Conservation (phyloP, 2,797 vertebrate species). For the Oreochromis grahami region DNA sequence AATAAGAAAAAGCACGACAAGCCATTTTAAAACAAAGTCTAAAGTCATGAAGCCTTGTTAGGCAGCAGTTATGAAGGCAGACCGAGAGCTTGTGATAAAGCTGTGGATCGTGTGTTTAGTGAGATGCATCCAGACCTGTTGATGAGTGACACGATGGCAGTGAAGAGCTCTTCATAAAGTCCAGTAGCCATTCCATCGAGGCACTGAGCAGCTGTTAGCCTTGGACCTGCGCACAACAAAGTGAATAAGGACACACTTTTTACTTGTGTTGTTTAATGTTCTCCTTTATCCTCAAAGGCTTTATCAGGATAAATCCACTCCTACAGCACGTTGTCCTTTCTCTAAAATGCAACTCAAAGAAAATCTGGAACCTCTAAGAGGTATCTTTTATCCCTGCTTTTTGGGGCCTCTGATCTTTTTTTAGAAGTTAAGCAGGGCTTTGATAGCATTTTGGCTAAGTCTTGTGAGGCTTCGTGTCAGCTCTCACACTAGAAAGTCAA, state of each 20-base stretch:
- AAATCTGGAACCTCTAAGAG: not conserved
- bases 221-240: slow-evolving; percentile 73
- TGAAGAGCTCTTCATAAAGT: slow-evolving; percentile 93
- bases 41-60: not conserved
- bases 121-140: slow-evolving; percentile 80
- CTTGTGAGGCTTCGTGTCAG: not conserved
- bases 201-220: slow-evolving; percentile 86
- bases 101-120: not conserved
- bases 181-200: slow-evolving; percentile 90
- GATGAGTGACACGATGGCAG: slow-evolving; percentile 83
- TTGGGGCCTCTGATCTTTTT: not conserved
- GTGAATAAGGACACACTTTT: not conserved
- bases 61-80: not conserved
- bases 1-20: not conserved
- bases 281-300: not conserved
- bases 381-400: not conserved
- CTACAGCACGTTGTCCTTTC: not conserved
- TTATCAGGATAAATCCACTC: not conserved
- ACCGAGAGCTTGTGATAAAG: not conserved
- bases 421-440: not conserved
- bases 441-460: not conserved
- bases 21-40: not conserved
- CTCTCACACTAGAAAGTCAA: not conserved
- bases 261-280: not conserved
- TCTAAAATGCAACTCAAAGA: not conserved